Evolutionary conservation across 2,113 vertebrate genomes (phyloP).

Genomic region (Notechis scutatus): DNA sequence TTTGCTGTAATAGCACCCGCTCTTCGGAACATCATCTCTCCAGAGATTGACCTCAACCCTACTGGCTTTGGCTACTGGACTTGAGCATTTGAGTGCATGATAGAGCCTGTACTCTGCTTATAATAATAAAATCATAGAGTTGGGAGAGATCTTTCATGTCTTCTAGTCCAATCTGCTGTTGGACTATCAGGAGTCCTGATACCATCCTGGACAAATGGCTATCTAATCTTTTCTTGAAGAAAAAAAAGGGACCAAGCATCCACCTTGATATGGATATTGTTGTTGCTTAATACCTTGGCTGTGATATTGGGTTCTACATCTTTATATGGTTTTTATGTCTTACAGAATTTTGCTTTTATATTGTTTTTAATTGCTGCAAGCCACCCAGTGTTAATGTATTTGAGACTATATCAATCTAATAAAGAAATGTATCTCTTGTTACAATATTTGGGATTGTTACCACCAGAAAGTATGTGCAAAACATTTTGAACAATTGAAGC

Average conservation of each 20-base stretch:
- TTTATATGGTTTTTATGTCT: background rate
- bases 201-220: background rate
- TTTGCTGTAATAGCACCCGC: background rate
- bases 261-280: background rate
- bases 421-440: background rate
- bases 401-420: background rate
- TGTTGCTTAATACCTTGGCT: background rate
- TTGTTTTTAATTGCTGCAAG: background rate
- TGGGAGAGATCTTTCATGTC: background rate
- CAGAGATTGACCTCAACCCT: background rate
- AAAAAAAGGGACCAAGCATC: background rate
- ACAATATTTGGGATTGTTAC: background rate
- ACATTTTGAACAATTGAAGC: background rate
- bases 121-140: background rate
- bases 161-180: background rate
- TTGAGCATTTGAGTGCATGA: background rate
- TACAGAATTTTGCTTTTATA: background rate
- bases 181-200: background rate
- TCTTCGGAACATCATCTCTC: background rate
- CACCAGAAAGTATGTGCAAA: background rate
- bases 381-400: background rate
- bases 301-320: background rate
- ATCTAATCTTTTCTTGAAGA: background rate
- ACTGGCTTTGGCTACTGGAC: background rate
- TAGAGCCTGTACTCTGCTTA: background rate